These are phyloP conservation scores for Spisula subtruncata DNA, from an alignment of 2,888 invertebrate genomes.

Conservation along the genomic window DNA sequence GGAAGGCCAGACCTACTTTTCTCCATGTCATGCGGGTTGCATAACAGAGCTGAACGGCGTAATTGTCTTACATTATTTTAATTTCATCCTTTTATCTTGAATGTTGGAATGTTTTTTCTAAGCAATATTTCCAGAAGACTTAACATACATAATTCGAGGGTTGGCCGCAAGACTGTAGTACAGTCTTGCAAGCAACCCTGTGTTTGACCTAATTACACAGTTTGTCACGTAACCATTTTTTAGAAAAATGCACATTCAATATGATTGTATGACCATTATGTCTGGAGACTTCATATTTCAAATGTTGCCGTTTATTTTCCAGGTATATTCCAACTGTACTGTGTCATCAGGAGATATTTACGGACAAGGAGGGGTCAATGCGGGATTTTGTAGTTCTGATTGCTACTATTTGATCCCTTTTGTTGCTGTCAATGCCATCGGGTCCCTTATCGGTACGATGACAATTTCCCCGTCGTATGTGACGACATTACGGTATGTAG, in stretches of 20 bases:
- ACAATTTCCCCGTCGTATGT: slow-evolving; percentile 69
- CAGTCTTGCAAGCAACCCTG: too few relatives aligned
- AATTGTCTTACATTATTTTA: background rate
- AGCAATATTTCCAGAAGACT: too few relatives aligned
- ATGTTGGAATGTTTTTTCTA: too few relatives aligned
- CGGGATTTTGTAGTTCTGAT: slow-evolving; percentile 68
- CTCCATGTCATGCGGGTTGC: slow-evolving; percentile 77
- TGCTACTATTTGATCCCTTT: slow-evolving; percentile 71
- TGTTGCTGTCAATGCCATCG: slow-evolving; percentile 62
- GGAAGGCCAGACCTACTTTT: slow-evolving; percentile 68
- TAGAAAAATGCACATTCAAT: too few relatives aligned
- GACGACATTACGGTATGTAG: slow-evolving; percentile 68
- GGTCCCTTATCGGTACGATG: slow-evolving; percentile 70
- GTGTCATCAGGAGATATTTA: background rate
- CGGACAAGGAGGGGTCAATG: slow-evolving; percentile 46
- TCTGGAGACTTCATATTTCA: background rate
- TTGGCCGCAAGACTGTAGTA: too few relatives aligned
- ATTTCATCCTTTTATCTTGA: too few relatives aligned
- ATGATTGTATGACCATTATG: too few relatives aligned
- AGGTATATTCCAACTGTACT: slow-evolving; percentile 69
- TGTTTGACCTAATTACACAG: too few relatives aligned
- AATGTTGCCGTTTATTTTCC: background rate
- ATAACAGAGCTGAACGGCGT: slow-evolving; percentile 35
- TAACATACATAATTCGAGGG: too few relatives aligned
- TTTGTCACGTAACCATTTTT: too few relatives aligned